Evolutionary conservation across 2,113 vertebrate species (phyloP), one percentile per base, ranked within the genome.

Genomic region (Empidonax alnorum): DNA sequence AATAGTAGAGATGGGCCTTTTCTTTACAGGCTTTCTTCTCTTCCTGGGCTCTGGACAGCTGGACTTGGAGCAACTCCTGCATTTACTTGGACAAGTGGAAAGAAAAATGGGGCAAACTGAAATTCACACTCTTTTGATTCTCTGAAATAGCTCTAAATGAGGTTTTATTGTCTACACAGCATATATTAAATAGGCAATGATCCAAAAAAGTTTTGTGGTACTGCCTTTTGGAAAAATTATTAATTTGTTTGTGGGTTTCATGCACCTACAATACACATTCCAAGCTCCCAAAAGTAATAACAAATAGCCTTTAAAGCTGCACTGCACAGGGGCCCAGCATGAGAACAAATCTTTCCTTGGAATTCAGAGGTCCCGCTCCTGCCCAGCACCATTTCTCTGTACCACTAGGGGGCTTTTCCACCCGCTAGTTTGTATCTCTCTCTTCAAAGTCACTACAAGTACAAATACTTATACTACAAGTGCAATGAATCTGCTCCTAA

Each of bases 361-460:
- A 53, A 66, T 72, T 80, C 55, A 61, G 81, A 77, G 28, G 25
- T 23, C 30, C 23, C 17, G 65, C 22, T 89, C 61, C 81, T 66
- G 58, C 71, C 68, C 33, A 81, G 58, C n/a, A 67, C 30, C 41
- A 19, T 14, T 49, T 75, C 67, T 47, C n/a, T 9, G 27, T 33
- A 77, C 89, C 94, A 91, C 78, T 89, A 93, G 94, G 72, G 88
- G 94, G 93, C 87, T 97, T 90, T 96, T 80, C 82, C 61, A 83
- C 42, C 30, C 6, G 0, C 6, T 8, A 31, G 37, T 72, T 81
- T 9, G 11, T 27, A 33, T 63, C 9, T 67, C 42, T 39, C 44
- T 33, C 81, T 72, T 63, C 44, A 19, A 83, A 90, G 66, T 79
- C 53, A 33, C 76, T 33, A 5, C 10, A 28, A 27, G 28, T 27